Evolutionary conservation across 2,888 invertebrate species (phyloP), one percentile per base, ranked within the genome.

Genomic region (Acheta domesticus): DNA sequence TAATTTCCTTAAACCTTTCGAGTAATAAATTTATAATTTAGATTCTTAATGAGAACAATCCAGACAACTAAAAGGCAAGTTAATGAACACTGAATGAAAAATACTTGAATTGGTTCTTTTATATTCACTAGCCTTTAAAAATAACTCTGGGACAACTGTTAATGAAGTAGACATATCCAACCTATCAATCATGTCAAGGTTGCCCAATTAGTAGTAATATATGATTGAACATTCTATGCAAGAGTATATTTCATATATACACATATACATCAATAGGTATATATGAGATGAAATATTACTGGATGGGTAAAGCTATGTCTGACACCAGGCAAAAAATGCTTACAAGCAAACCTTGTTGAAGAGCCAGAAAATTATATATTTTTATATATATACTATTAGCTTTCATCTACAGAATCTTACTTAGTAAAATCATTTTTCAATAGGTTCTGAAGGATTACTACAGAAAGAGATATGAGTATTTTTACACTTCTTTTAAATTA

Each of bases 161-260:
- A 62, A 62, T 62, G 62, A 62, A 62, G 14, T 62, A 62, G 14
- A 62, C 36, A 62, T 19, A 62, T 62, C 62, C 62, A 62, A 62
- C n/a, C 14, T 62, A 62, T 62, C 62, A 62, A 62, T 62, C 62
- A 62, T 62, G 62, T 62, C 62, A 62, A 62, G 62, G 62, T 62
- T 62, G 62, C 62, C 62, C 62, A n/a, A 62, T 62, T 62, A 62
- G 62, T 62, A 62, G 36, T 62, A n/a, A 62, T 19, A 62, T 62
- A 62, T n/a, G n/a, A 62, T 62, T 19, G 16, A 19, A 62, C 62
- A 19, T 19, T 62, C 62, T 19, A 62, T 62, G 62, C 62, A 62
- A 19, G 62, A 62, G 62, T 62, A 62, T 62, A n/a, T n/a, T 62
- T 62, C 62, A 14, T 62, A 62, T 62, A 62, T 62, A 62, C 62